Conservation (phyloP, 2,888 invertebrate genomes). For the Eretmocerus hayati region DNA sequence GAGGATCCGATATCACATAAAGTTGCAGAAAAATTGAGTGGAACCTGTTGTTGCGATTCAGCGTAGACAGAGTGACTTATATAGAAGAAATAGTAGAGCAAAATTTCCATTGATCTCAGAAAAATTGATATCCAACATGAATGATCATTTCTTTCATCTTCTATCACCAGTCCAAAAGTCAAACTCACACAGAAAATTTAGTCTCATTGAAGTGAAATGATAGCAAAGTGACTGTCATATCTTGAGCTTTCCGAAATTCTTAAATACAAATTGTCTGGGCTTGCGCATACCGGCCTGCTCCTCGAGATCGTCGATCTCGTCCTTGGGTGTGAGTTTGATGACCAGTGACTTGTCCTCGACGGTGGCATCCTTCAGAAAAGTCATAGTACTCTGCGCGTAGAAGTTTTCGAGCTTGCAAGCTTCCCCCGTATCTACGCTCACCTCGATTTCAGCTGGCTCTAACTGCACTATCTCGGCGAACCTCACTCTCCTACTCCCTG, state of each 20-base stretch:
- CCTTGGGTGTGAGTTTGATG: constrained; percentile 10
- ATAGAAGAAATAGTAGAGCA: no score
- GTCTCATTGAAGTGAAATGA: no score
- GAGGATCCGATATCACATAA: no score
- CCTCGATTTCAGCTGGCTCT: constrained; percentile 11
- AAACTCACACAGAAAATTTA: no score
- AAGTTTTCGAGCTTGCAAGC: constrained; percentile 15
- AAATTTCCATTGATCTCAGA: no score
- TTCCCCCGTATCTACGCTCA: constrained; percentile 16
- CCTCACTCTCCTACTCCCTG: constrained; percentile 7
- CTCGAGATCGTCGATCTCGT: constrained; percentile 1
- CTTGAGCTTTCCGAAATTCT: constrained; percentile 14
- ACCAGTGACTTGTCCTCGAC: constrained; percentile 21
- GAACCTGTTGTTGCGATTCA: no score
- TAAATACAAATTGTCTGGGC: constrained; percentile 11
- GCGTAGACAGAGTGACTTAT: no score
- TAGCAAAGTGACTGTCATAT: no score
- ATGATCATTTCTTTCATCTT: no score
- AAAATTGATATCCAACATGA: no score
- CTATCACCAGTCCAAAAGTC: constrained; percentile 11
- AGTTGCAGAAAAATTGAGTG: no score
- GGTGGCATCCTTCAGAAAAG: constrained; percentile 15
- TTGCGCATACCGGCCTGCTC: constrained; percentile 10
- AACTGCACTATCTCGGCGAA: background rate
- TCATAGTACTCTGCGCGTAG: constrained; percentile 16